Conservation (phyloP, 2,888 invertebrate genomes). For the Diadegma fenestrale region DNA sequence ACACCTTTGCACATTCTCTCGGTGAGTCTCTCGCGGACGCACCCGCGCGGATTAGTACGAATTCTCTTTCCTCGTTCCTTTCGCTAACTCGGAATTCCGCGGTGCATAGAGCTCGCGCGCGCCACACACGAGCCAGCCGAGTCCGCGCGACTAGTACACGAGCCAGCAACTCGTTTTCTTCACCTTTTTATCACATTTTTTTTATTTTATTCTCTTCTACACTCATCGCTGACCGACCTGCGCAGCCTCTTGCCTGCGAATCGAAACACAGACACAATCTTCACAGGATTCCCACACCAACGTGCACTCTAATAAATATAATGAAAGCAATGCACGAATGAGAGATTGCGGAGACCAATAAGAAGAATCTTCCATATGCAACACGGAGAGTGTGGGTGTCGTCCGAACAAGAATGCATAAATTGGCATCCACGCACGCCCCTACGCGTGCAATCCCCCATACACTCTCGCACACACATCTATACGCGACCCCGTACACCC, state of each 20-base stretch:
- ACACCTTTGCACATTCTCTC: conserved; percentile 64
- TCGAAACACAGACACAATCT: conserved; percentile 57
- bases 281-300: conserved; percentile 51
- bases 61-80: conserved; percentile 7
- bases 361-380: conserved; percentile 19
- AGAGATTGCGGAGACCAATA: conserved; percentile 42
- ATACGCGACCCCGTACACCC: conserved; percentile 56
- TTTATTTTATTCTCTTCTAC: conserved; percentile 45
- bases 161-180: conserved; percentile 48
- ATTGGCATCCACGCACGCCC: conserved; percentile 76
- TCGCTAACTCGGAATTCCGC: conserved; percentile 25
- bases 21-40: conserved; percentile 58
- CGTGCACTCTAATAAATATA: too few species aligned
- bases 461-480: conserved; percentile 18
- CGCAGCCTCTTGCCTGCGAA: conserved; percentile 30
- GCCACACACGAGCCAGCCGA: background rate
- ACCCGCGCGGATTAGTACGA: conserved; percentile 64
- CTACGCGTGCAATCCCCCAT: conserved; percentile 68
- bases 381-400: conserved; percentile 73
- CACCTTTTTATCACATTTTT: conserved; percentile 41
- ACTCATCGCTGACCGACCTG: conserved; percentile 28
- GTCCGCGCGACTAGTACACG: conserved; percentile 10
- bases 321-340: conserved; percentile 35
- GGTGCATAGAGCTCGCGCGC: conserved; percentile 28
- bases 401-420: conserved; percentile 76